Evolutionary conservation across 2,888 invertebrate genomes (phyloP), one percentile per base, ranked within the genome.

Genomic region (Watsonalla binaria): DNA sequence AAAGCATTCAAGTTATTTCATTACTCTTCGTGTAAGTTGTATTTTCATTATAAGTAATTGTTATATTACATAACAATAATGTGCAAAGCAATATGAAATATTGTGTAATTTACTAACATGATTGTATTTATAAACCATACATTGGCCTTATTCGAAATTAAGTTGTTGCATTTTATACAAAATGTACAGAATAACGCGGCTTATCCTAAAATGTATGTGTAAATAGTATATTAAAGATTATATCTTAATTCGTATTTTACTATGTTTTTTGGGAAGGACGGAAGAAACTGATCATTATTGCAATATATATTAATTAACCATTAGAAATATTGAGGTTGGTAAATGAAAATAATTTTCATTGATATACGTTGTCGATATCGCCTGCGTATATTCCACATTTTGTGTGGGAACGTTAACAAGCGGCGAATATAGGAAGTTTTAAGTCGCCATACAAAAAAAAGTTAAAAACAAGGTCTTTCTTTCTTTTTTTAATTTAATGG

Each of bases 71-170:
- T 24, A 48, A 13, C 13, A 49, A n/a, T 24, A 11, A 46, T 37
- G 49, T 37, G 37, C 9, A 39, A 49, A 37, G 56, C 57, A 55
- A 57, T 60, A 59, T 56, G 51, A 53, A 58, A 51, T 51, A 47
- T 58, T 57, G 56, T 60, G 54, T 60, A 62, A 48, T 48, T 48
- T 35, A 13, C 35, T 48, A 33, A n/a, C 13, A 47, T 48, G 24
- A 64, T 65, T 42, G 8, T 42, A 42, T 42, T 61, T 60, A 58
- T 62, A 60, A 60, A 75, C 67, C 69, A 62, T 64, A 68, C 66
- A 68, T 80, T 78, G 77, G 81, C 82, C 81, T 84, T 84, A 80
- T 69, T 79, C 78, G 73, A 72, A 74, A 70, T 76, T 74, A 79
- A 76, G 72, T 79, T 78, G 71, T 76, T 73, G 70, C 70, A 71